These are phyloP conservation scores for Bombus affinis DNA, from an alignment of 1,140 invertebrate genomes.

Conservation along the genomic window DNA sequence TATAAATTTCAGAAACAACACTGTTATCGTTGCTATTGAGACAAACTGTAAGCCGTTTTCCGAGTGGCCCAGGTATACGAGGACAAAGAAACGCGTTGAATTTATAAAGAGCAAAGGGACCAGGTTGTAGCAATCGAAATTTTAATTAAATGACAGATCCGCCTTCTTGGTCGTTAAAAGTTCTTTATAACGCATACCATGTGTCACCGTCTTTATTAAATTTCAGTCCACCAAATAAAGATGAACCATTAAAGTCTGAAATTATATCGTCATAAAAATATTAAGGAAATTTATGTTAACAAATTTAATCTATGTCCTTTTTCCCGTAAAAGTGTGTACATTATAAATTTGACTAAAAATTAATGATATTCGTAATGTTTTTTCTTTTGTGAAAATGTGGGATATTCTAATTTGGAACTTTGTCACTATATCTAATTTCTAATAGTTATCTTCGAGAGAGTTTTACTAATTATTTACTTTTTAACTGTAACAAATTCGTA, in stretches of 20 bases:
- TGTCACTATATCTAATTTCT: neutral
- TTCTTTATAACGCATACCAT: neutral
- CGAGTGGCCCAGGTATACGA: too few species aligned
- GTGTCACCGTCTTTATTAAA: constrained; percentile 19
- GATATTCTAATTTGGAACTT: neutral
- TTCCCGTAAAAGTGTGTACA: too few species aligned
- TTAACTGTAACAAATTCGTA: too few species aligned
- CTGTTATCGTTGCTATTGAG: neutral
- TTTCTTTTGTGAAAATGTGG: too few species aligned
- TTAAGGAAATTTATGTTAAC: neutral
- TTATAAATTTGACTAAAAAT: neutral
- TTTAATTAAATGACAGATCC: constrained; percentile 21
- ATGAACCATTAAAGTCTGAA: neutral
- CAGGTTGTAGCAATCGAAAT: neutral
- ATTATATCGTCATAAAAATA: neutral
- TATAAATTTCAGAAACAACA: constrained; percentile 2
- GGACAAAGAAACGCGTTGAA: neutral
- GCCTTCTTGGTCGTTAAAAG: constrained; percentile 1
- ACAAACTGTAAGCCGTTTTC: neutral
- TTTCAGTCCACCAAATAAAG: too few species aligned
- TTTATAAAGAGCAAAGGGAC: neutral
- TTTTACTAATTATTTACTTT: neutral
- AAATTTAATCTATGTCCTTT: neutral
- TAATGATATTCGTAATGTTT: too few species aligned
- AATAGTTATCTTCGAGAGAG: neutral